Evolutionary conservation across 2,888 invertebrate genomes (phyloP).

Genomic region (Adineta ricciae): DNA sequence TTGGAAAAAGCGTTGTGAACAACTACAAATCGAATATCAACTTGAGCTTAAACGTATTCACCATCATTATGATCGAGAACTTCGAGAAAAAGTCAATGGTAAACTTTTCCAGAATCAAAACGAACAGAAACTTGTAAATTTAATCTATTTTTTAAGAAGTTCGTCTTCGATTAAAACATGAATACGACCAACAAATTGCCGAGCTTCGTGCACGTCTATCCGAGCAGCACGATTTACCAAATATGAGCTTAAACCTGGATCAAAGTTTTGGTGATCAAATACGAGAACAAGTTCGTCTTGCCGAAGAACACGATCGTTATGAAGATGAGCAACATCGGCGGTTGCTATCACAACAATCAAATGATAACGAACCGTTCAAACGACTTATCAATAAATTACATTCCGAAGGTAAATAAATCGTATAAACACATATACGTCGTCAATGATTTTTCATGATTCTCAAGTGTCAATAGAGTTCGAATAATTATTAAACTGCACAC

Average conservation of each 20-base stretch:
- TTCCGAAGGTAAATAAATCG: not conserved
- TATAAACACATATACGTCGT: not conserved
- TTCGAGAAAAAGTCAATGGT: not conserved
- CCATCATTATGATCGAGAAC: not conserved
- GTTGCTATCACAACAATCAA: not conserved
- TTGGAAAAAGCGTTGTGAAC: not conserved
- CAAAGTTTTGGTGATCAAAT: not conserved
- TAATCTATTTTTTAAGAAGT: not conserved
- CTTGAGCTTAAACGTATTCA: slow-evolving; percentile 9
- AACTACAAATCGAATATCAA: not conserved
- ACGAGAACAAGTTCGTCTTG: not conserved
- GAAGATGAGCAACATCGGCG: not conserved
- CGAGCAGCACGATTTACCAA: not conserved
- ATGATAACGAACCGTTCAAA: not conserved
- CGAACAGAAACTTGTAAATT: not conserved
- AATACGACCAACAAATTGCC: not conserved
- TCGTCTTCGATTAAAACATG: not conserved
- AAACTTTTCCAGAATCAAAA: not conserved
- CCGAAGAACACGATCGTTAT: not conserved
- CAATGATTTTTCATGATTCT: not conserved
- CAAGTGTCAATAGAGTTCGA: not conserved
- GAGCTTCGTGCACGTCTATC: not conserved
- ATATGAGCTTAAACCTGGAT: not conserved
- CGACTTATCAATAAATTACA: not conserved
- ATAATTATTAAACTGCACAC: too few relatives aligned